These are phyloP conservation scores for Sminthurinus signatus DNA, from an alignment of 1,140 invertebrate species.

Conservation along the genomic window DNA sequence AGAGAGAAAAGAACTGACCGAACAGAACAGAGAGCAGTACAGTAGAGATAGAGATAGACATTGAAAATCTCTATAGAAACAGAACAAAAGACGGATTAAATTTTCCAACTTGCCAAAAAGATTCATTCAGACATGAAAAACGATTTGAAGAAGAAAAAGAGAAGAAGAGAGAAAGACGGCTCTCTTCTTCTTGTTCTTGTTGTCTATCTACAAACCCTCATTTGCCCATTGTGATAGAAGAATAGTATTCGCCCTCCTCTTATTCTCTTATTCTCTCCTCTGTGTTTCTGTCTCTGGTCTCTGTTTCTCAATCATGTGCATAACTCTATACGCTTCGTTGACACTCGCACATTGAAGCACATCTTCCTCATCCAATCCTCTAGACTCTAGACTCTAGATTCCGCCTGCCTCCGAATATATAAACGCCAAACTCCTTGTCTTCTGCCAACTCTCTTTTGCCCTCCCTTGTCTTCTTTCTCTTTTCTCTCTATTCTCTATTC, in stretches of 20 bases:
- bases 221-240: slow-evolving; percentile 24
- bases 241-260: slow-evolving; percentile 22
- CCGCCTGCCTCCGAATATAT: too few relatives aligned
- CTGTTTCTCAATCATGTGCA: too few relatives aligned
- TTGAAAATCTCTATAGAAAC: slow-evolving; percentile 27
- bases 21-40: too few relatives aligned
- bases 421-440: too few relatives aligned
- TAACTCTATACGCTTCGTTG: slow-evolving; percentile 2
- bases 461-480: too few relatives aligned
- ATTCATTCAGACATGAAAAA: slow-evolving; percentile 39
- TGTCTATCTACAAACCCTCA: slow-evolving; percentile 34
- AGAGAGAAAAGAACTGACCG: too few relatives aligned
- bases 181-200: slow-evolving; percentile 35
- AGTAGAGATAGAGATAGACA: slow-evolving; percentile 22
- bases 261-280: slow-evolving; percentile 5
- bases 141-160: slow-evolving; percentile 29
- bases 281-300: too few relatives aligned
- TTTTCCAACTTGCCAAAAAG: slow-evolving; percentile 36
- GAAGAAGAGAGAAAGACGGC: background rate
- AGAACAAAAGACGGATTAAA: slow-evolving; percentile 40
- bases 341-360: too few relatives aligned
- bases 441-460: too few relatives aligned
- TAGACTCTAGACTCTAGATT: too few relatives aligned
- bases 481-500: too few relatives aligned
- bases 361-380: too few relatives aligned